Evolutionary conservation across 2,888 invertebrate species (phyloP).

Genomic region (Epicampocera succincta): DNA sequence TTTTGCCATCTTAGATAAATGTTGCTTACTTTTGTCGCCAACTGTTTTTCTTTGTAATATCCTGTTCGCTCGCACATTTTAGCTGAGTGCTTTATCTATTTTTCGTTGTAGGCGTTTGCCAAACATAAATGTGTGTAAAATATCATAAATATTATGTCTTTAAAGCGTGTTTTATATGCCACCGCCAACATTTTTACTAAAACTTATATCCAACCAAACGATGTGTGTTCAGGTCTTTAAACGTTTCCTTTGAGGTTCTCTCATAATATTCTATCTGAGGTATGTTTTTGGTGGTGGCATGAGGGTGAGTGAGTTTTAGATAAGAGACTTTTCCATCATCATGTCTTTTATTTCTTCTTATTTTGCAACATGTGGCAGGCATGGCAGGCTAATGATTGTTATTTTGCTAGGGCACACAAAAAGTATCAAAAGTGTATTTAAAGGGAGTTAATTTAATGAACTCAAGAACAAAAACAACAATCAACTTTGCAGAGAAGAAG

Average conservation of each 20-base stretch:
- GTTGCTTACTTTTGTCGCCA: neutral
- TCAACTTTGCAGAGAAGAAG: conserved; percentile 2
- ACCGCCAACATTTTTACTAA: conserved; percentile 18
- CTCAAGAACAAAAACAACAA: conserved; percentile 12
- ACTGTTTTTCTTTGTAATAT: neutral
- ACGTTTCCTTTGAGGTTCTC: conserved; percentile 19
- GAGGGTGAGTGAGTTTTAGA: conserved; percentile 37
- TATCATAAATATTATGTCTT: conserved; percentile 41
- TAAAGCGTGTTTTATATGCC: conserved; percentile 14
- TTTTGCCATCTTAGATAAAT: neutral
- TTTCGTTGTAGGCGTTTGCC: conserved; percentile 52
- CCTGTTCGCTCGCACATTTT: conserved; percentile 8
- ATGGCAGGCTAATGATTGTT: conserved; percentile 27
- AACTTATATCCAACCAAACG: conserved; percentile 30
- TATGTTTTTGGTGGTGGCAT: neutral
- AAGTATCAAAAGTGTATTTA: neutral
- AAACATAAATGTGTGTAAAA: conserved; percentile 37
- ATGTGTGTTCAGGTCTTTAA: conserved; percentile 9
- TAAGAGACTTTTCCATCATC: conserved; percentile 11
- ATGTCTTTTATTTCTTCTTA: neutral
- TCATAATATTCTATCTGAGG: neutral
- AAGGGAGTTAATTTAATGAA: conserved; percentile 49
- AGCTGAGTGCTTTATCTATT: conserved; percentile 29
- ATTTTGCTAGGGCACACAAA: neutral
- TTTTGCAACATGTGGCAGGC: conserved; percentile 45